Conservation (phyloP, 2,888 invertebrate species). For the Timema podura region DNA sequence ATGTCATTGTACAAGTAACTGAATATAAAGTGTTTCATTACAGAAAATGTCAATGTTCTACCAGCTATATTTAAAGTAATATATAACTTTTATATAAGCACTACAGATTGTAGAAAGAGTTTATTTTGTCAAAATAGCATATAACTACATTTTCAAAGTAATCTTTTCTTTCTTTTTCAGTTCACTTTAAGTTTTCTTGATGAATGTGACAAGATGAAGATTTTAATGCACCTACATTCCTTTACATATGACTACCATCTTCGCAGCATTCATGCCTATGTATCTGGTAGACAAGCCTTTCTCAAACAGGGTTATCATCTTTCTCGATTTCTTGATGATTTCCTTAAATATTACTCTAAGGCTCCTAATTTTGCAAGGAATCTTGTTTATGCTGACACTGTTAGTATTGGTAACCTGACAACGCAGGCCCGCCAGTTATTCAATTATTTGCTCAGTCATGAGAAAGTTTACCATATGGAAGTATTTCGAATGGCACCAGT, state of each 20-base stretch:
- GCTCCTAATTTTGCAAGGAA: constrained; percentile 73
- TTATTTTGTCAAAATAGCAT: no score
- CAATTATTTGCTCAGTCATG: constrained; percentile 64
- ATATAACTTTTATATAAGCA: no score
- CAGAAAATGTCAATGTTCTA: no score
- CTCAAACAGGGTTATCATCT: constrained; percentile 63
- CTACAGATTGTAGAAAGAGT: no score
- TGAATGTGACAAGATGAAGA: constrained; percentile 65
- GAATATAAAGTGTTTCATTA: no score
- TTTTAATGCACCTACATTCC: constrained; percentile 69
- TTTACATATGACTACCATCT: constrained; percentile 75
- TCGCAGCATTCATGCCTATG: constrained; percentile 61
- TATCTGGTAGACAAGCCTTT: constrained; percentile 52
- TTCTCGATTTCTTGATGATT: constrained; percentile 69
- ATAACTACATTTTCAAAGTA: constrained; percentile 52
- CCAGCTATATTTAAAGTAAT: no score
- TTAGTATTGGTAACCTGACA: constrained; percentile 48
- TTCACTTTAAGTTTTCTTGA: constrained; percentile 60
- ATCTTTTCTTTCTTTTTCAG: constrained; percentile 43
- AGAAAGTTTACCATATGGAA: constrained; percentile 62
- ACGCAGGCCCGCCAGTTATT: constrained; percentile 63
- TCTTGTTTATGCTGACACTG: constrained; percentile 56
- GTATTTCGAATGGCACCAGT: constrained; percentile 57
- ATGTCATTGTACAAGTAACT: no score
- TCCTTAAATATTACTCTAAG: constrained; percentile 70